Evolutionary conservation across 2,888 invertebrate genomes (phyloP), one percentile per base, ranked within the genome.

Genomic region (Drosophila yooni): DNA sequence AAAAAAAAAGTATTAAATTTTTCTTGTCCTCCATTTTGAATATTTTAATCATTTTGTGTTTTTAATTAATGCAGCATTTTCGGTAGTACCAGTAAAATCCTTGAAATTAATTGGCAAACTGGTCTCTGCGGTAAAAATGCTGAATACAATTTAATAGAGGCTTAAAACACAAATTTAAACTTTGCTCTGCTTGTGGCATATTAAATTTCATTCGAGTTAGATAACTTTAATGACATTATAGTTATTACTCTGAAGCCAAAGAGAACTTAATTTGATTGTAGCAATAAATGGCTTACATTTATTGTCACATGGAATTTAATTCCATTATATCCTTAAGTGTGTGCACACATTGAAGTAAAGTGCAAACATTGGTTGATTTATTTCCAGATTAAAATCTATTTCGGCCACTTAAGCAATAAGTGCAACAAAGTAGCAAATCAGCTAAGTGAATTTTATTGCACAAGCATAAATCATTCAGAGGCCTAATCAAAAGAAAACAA

Each of bases 371-470:
- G 15, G 15, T 34, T 1, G 33, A 33, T 53, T 53, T 33, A 53
- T 5, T 21, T 21, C 4, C 21, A 21, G 18, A 36, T 36, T n/a
- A 1, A 27, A 56, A 38, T 27, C 6, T 4, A 38, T 54, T 36
- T 38, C 27, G 15, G 36, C 3, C 54, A 54, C 1, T 56, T 38
- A n/a, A 29, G 38, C n/a, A 38, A n/a, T 56, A 38, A 29, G n/a
- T 25, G 38, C 29, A 38, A 27, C 29, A 13, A 29, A 38, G n/a
- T 29, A 8, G 56, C 38, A 38, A 38, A 38, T 38, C n/a, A 40
- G n/a, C 1, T 54, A 38, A 54, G 36, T 38, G 36, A 27, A 54
- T 36, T 38, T 40, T n/a, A 13, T n/a, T n/a, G 56, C 56, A 27
- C 27, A 38, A 27, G 3, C 54, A 36, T 54, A 36, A 54, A 54